Percentiles rank a stretch among this genome's conserved stretches.
phyloP scores from a whole-genome alignment of 1,140 invertebrate genomes.

The Campoletis sonorensis region DNA sequence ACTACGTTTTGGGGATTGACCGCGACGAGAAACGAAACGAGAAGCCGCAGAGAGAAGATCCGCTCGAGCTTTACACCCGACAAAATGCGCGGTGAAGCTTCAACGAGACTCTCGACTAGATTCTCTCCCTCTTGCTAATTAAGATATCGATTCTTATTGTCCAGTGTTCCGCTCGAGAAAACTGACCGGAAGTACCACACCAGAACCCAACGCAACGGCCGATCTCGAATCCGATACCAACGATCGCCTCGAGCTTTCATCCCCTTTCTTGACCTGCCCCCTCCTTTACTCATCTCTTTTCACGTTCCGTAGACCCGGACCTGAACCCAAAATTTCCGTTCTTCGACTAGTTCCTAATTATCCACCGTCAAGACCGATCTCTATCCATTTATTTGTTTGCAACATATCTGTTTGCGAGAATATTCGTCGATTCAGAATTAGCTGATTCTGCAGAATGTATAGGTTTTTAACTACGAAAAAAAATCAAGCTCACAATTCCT shows the following conservation, averaged over 20 bases:
- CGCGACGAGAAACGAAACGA: slow-evolving; percentile 42
- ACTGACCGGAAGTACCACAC: slow-evolving; percentile 61
- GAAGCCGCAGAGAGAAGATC: slow-evolving; percentile 47
- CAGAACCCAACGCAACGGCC: slow-evolving; percentile 57
- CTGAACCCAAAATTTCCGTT: neutral
- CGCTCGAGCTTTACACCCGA: slow-evolving; percentile 54
- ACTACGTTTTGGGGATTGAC: slow-evolving; percentile 18
- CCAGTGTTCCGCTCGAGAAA: slow-evolving; percentile 39
- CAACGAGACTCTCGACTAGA: slow-evolving; percentile 35
- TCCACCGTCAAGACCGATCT: neutral
- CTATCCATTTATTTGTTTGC: neutral
- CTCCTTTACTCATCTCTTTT: neutral
- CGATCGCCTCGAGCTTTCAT: slow-evolving; percentile 56
- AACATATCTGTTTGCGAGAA: neutral
- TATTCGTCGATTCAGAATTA: no score
- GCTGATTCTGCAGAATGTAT: no score
- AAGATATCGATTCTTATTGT: slow-evolving; percentile 77
- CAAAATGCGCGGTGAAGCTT: slow-evolving; percentile 47
- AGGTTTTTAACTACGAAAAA: no score
- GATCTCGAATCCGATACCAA: slow-evolving; percentile 62
- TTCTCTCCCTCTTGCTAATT: slow-evolving; percentile 69
- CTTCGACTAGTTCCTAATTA: slow-evolving; percentile 22
- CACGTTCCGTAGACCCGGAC: neutral
- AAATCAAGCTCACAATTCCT: neutral
- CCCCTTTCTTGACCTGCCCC: slow-evolving; percentile 25